A percentile compares a stretch with the other conserved stretches of the same genome.
phyloP scores from a whole-genome alignment of 2,888 invertebrate genomes.

The Amblyjoppa fuscipennis region DNA sequence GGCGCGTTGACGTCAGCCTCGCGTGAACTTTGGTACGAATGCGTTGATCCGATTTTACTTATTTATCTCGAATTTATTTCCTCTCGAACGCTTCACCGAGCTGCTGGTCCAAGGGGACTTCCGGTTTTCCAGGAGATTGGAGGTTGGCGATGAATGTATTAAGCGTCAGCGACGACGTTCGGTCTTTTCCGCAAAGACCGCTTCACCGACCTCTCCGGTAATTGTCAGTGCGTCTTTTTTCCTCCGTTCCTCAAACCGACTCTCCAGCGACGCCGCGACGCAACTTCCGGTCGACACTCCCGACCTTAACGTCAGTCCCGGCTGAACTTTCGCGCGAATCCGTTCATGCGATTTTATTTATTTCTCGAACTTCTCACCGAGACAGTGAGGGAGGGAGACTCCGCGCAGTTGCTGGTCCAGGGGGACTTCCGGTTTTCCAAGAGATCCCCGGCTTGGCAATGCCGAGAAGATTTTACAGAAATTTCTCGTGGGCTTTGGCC shows the following conservation, averaged over 20 bases:
- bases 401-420: not conserved
- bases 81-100: not conserved
- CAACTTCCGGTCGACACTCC: not conserved
- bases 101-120: not conserved
- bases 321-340: not conserved
- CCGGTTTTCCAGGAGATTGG: not conserved
- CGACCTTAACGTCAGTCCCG: too few species aligned
- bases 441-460: constrained; percentile 16
- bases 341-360: constrained; percentile 23
- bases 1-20: too few species aligned
- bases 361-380: not conserved
- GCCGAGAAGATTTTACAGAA: constrained; percentile 76
- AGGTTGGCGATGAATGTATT: constrained; percentile 1
- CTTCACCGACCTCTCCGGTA: not conserved
- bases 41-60: constrained; percentile 6
- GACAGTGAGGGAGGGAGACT: not conserved
- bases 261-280: not conserved
- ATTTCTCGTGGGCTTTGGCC: constrained; percentile 79
- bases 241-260: not conserved
- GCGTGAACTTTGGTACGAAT: not conserved
- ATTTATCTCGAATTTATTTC: not conserved
- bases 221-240: not conserved
- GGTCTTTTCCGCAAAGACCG: not conserved
- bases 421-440: constrained; percentile 14
- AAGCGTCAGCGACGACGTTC: not conserved